Conservation (phyloP, 2,888 invertebrate genomes). For the Eilema sororculum region DNA sequence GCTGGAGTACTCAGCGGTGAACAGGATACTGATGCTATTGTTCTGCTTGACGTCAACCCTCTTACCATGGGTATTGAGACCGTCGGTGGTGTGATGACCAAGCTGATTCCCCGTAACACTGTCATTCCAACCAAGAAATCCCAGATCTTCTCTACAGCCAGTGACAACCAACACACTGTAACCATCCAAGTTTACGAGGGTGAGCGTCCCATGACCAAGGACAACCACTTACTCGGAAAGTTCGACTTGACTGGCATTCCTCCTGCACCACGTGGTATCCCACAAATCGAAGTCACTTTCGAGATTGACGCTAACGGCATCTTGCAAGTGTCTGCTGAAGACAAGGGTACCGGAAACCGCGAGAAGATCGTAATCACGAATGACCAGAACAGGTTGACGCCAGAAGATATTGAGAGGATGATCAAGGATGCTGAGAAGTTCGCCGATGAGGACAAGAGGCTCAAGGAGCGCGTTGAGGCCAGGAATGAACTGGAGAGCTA, state of each 20-base stretch:
- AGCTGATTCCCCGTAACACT: conserved; percentile 98
- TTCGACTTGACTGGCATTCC: conserved; percentile 99
- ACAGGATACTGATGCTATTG: conserved; percentile 98
- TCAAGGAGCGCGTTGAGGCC: conserved; percentile 98
- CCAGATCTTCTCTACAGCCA: conserved; percentile 99
- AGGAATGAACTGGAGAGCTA: conserved; percentile 99
- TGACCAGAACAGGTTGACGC: conserved; percentile 98
- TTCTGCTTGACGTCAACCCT: conserved; percentile 98
- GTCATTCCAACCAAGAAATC: conserved; percentile 99
- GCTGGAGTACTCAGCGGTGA: conserved; percentile 99
- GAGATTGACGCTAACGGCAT: conserved; percentile 98
- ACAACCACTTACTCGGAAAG: conserved; percentile 99
- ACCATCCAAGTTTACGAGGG: conserved; percentile 99
- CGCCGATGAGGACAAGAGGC: conserved; percentile 99
- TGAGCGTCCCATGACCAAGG: conserved; percentile 99
- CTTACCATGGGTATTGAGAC: conserved; percentile 99
- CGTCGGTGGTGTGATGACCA: conserved; percentile 99
- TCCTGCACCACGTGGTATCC: conserved; percentile 96
- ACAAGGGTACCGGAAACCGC: conserved; percentile 99
- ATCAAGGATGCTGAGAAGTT: conserved; percentile 99
- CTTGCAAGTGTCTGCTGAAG: conserved; percentile 98
- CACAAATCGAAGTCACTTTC: conserved; percentile 97
- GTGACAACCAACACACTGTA: conserved; percentile 99
- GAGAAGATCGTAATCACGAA: conserved; percentile 99
- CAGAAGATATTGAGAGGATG: conserved; percentile 99